A percentile compares a stretch with the other conserved stretches of the same genome.
Evolutionary conservation across 1,140 invertebrate species (phyloP).

Genomic region (Goniozus legneri): DNA sequence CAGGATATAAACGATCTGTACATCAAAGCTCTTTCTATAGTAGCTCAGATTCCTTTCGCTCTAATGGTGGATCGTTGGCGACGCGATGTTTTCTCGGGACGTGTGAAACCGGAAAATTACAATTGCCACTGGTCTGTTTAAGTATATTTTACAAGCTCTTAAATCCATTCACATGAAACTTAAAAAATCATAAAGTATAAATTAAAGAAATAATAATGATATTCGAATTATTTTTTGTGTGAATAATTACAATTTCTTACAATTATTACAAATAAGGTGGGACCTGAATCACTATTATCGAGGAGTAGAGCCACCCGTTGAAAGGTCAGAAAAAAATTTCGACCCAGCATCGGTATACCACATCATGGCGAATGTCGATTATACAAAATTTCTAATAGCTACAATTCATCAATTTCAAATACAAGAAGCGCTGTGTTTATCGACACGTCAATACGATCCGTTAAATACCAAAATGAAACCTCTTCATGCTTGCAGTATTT

Average conservation of each 20-base stretch:
- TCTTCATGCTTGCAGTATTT: constrained; percentile 79
- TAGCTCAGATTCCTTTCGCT: constrained; percentile 82
- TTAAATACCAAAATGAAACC: constrained; percentile 60
- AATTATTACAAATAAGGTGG: constrained; percentile 22
- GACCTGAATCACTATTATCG: constrained; percentile 55
- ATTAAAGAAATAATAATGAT: no score
- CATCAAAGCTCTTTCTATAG: constrained; percentile 73
- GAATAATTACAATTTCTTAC: not conserved
- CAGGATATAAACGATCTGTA: constrained; percentile 71
- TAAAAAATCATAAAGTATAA: no score
- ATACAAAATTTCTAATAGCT: constrained; percentile 82
- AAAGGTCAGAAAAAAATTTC: constrained; percentile 72
- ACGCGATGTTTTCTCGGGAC: constrained; percentile 77
- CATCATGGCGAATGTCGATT: constrained; percentile 72
- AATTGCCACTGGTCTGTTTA: constrained; percentile 65
- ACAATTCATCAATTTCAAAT: constrained; percentile 88
- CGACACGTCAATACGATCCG: constrained; percentile 72
- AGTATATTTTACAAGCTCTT: no score
- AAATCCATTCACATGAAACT: no score
- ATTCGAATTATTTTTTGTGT: no score
- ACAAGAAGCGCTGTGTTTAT: constrained; percentile 74
- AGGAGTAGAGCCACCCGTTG: constrained; percentile 72
- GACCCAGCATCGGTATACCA: constrained; percentile 82
- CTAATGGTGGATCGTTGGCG: constrained; percentile 81
- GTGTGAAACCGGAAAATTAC: constrained; percentile 64